Conservation (phyloP, 2,888 invertebrate genomes). For the Drosophila suboccidentalis region DNA sequence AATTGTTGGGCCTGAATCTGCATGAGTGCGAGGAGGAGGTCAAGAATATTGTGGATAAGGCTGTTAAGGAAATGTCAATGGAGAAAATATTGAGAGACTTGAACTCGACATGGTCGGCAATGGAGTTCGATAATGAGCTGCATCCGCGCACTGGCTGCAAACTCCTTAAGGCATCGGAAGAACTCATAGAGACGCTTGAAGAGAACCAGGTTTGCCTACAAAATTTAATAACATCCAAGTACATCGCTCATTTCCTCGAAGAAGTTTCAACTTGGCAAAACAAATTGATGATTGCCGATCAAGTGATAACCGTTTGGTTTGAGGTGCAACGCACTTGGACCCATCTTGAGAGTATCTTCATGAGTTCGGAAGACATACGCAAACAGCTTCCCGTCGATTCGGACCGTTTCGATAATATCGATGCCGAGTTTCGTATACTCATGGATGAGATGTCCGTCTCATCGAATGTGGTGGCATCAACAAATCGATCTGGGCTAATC, state of each 20-base stretch:
- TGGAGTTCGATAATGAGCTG: slow-evolving; percentile 96
- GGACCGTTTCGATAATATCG: slow-evolving; percentile 95
- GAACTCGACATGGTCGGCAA: slow-evolving; percentile 94
- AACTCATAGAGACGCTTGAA: slow-evolving; percentile 97
- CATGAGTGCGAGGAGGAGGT: slow-evolving; percentile 99
- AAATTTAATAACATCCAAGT: slow-evolving; percentile 98
- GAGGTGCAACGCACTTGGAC: slow-evolving; percentile 99
- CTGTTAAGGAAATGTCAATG: slow-evolving; percentile 99
- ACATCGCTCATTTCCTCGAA: slow-evolving; percentile 97
- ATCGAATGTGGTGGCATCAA: slow-evolving; percentile 94
- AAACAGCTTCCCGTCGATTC: slow-evolving; percentile 97
- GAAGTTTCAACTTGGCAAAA: slow-evolving; percentile 98
- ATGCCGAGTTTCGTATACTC: slow-evolving; percentile 93
- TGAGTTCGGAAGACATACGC: slow-evolving; percentile 98
- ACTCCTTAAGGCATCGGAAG: slow-evolving; percentile 95
- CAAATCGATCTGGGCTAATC: slow-evolving; percentile 93
- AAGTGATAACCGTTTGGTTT: slow-evolving; percentile 96
- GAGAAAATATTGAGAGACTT: slow-evolving; percentile 97
- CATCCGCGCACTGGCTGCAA: slow-evolving; percentile 95
- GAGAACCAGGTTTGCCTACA: slow-evolving; percentile 98
- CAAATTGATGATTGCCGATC: slow-evolving; percentile 96
- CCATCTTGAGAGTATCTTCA: slow-evolving; percentile 98
- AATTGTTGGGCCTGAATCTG: slow-evolving; percentile 95
- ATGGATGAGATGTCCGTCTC: slow-evolving; percentile 85
- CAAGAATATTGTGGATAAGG: slow-evolving; percentile 98